Base-by-base conservation (phyloP, 1,140 invertebrate genomes). In the Anastrepha obliqua region DNA sequence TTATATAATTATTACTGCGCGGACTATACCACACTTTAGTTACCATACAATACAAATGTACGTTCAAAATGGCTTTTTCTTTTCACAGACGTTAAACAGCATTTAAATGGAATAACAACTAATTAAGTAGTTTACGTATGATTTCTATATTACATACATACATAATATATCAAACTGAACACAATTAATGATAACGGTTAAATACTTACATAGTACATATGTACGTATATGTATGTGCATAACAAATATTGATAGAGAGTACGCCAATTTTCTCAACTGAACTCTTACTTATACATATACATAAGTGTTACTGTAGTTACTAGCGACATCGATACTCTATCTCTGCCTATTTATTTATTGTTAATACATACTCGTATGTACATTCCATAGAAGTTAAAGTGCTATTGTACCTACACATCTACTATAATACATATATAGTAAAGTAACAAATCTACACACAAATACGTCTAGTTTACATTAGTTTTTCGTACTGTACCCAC, bases 391-490 rank as follows among this genome's bases (percentile, higher is more conserved):
- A 81, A 55, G n/a, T 81, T 81, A 51, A 81, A 81, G 74, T 81
- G 74, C 47, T 81, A 81, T 81, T 81, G 74, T 81, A 81, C 74
- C 47, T 81, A 81, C 74, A 81, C 47, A n/a, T 81, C 74, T 55
- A 55, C 47, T n/a, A 20, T 29, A 55, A 81, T 55, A 81, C 44
- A 29, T 78, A 55, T 78, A 78, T 55, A 81, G 20, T 29, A 81
- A 81, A n/a, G 11, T 81, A 81, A 81, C 6, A 81, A 81, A 81
- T 55, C 47, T 81, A 81, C n/a, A 81, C n/a, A 81, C 74, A 17
- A 81, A n/a, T 51, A 81, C 74, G 47, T 58, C n/a, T 55, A 55
- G 44, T 81, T 81, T 81, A 55, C 17, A 55, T 51, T 81, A n/a
- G 74, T 81, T 55, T 81, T 55, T 81, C 47, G 47, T 81, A 81